A percentile compares a stretch with the other conserved stretches of the same genome.
phyloP scores from a whole-genome alignment of 2,113 vertebrate species.

The Centropristis striata region DNA sequence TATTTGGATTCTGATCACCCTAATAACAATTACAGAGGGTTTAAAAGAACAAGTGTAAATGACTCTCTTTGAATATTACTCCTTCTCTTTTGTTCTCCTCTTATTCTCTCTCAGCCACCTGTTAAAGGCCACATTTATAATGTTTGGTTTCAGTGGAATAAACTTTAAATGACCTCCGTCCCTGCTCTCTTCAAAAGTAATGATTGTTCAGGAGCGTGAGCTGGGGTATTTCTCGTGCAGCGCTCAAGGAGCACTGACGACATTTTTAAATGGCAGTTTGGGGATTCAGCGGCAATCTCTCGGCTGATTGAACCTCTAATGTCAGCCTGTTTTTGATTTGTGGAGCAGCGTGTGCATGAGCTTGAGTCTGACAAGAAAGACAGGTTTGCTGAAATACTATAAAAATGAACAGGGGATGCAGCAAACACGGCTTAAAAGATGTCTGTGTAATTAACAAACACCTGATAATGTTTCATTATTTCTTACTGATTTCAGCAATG shows the following conservation, averaged over 20 bases:
- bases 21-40: background rate
- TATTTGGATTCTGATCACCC: no score
- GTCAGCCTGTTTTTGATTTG: conserved; percentile 70
- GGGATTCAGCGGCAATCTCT: conserved; percentile 58
- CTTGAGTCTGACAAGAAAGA: conserved; percentile 17
- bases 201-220: conserved; percentile 53
- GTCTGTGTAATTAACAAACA: conserved; percentile 2
- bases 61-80: background rate
- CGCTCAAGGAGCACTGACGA: conserved; percentile 36
- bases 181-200: conserved; percentile 59
- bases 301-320: conserved; percentile 71
- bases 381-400: conserved; percentile 32
- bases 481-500: background rate
- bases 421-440: background rate
- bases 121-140: conserved; percentile 40
- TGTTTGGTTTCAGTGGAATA: conserved; percentile 41
- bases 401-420: conserved; percentile 22
- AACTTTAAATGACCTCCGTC: conserved; percentile 56
- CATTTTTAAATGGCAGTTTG: conserved; percentile 73
- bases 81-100: conserved; percentile 1
- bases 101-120: background rate
- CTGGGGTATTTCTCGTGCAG: conserved; percentile 13
- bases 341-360: background rate
- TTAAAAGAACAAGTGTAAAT: conserved; percentile 20
- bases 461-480: background rate